Evolutionary conservation across 1,140 invertebrate species (phyloP).

Genomic region (Zophobas atratus): DNA sequence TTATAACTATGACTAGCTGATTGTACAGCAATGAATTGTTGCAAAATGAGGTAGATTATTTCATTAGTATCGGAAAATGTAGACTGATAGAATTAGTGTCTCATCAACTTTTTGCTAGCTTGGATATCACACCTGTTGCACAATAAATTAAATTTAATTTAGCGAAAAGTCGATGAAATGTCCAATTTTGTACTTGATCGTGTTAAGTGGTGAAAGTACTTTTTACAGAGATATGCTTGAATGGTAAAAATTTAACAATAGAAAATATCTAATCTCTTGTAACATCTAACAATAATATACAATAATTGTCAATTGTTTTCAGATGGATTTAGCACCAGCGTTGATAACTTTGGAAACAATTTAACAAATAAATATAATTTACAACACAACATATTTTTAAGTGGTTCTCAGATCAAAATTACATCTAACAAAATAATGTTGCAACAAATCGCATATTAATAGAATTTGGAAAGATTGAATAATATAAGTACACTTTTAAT

Average conservation of each 20-base stretch:
- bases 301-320: conserved; percentile 42
- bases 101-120: conserved; percentile 32
- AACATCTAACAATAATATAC: conserved; percentile 40
- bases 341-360: conserved; percentile 39
- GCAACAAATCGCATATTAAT: conserved; percentile 15
- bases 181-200: conserved; percentile 48
- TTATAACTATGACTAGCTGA: conserved; percentile 66
- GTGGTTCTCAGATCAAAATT: conserved; percentile 33
- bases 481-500: neutral
- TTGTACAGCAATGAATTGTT: conserved; percentile 66
- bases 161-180: conserved; percentile 32
- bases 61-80: conserved; percentile 47
- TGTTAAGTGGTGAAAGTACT: conserved; percentile 47
- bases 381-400: conserved; percentile 37
- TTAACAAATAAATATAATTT: conserved; percentile 40
- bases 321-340: conserved; percentile 39
- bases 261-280: conserved; percentile 37
- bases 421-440: conserved; percentile 14
- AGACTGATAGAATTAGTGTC: conserved; percentile 36
- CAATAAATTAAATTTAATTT: conserved; percentile 42
- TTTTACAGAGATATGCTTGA: conserved; percentile 42
- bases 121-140: conserved; percentile 35
- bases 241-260: conserved; percentile 39
- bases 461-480: neutral
- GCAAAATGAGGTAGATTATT: conserved; percentile 65